Conservation (phyloP, 2,888 invertebrate genomes). For the Pseudococcus longispinus region DNA sequence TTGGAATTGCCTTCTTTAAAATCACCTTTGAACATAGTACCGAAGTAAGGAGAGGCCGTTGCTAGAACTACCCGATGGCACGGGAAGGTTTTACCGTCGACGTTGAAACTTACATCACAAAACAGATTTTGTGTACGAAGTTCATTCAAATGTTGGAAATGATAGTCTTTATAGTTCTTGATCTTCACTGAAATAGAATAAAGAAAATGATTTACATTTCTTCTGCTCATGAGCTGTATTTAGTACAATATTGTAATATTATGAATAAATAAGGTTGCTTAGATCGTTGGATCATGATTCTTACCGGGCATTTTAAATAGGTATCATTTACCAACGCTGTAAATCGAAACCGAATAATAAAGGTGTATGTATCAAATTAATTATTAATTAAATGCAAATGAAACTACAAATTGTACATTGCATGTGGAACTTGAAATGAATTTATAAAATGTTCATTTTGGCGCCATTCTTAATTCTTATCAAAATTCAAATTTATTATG, state of each 20-base stretch:
- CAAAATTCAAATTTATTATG: too few species aligned
- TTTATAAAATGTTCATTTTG: too few species aligned
- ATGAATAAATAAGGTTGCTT: too few species aligned
- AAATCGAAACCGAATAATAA: too few species aligned
- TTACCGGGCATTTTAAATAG: too few species aligned
- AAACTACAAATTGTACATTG: too few species aligned
- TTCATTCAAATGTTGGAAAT: neutral
- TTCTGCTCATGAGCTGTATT: neutral
- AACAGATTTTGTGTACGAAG: neutral
- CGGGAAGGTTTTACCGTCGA: neutral
- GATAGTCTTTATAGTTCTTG: neutral
- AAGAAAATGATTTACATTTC: neutral
- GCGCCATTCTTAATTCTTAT: too few species aligned
- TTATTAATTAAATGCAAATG: too few species aligned
- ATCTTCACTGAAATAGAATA: neutral
- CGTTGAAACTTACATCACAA: neutral
- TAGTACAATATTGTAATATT: neutral
- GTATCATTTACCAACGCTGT: too few species aligned
- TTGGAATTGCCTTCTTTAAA: neutral
- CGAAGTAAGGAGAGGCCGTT: neutral
- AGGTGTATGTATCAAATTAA: too few species aligned
- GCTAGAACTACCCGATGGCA: neutral
- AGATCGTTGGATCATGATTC: too few species aligned
- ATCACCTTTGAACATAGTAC: neutral
- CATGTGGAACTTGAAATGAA: too few species aligned